Evolutionary conservation across 2,113 vertebrate genomes (phyloP).

Genomic region (Recurvirostra avosetta): DNA sequence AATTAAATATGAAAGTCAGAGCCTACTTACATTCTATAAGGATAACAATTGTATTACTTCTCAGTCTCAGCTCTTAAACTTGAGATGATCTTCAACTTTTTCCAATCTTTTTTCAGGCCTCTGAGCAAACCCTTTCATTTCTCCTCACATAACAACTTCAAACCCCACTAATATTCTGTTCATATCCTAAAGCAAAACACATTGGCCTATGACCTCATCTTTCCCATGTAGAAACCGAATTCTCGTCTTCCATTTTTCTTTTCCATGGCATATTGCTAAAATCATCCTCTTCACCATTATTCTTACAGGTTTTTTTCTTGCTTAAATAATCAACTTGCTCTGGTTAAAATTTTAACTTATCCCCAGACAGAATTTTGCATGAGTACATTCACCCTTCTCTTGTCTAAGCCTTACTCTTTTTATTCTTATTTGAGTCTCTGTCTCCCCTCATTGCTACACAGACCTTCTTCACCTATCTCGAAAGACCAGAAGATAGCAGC

Average conservation of each 20-base stretch:
- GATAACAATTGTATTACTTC: neutral
- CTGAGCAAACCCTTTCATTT: neutral
- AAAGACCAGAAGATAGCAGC: neutral
- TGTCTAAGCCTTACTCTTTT: neutral
- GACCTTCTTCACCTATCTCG: neutral
- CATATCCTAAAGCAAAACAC: neutral
- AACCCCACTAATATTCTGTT: neutral
- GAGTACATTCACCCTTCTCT: neutral
- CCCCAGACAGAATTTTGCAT: neutral
- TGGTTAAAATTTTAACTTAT: neutral
- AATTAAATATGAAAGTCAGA: neutral
- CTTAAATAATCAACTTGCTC: neutral
- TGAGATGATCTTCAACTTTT: neutral
- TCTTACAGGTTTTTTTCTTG: neutral
- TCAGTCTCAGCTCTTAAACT: neutral
- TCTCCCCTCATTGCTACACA: neutral
- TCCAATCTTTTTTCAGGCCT: neutral
- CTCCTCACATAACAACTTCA: neutral
- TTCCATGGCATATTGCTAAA: neutral
- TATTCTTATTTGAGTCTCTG: neutral
- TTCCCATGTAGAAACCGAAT: neutral
- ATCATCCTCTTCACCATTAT: neutral
- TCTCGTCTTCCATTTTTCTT: neutral
- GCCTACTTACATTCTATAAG: neutral
- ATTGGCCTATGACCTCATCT: neutral